Percentiles rank a stretch among this genome's conserved stretches.
Evolutionary conservation across 1,140 invertebrate species (phyloP).

Genomic region (Drosophila dunni): DNA sequence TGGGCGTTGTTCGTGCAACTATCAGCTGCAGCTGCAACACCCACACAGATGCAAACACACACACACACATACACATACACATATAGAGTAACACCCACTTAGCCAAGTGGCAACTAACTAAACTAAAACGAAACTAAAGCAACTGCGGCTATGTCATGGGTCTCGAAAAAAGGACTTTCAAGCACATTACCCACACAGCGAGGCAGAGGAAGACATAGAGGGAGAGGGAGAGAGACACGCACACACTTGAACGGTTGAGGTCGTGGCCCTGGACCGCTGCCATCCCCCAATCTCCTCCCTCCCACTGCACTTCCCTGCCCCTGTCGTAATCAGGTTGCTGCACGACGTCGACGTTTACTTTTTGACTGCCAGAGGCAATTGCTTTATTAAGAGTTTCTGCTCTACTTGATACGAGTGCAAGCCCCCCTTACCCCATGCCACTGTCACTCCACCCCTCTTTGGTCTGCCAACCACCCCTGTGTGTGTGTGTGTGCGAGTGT

Average conservation of each 20-base stretch:
- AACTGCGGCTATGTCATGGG: slow-evolving; percentile 37
- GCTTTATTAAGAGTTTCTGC: slow-evolving; percentile 85
- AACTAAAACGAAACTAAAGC: slow-evolving; percentile 20
- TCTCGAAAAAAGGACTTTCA: slow-evolving; percentile 41
- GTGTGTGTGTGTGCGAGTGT: slow-evolving; percentile 29
- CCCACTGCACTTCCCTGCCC: neutral
- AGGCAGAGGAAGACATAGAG: slow-evolving; percentile 2
- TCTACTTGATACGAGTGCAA: slow-evolving; percentile 78
- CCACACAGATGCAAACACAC: neutral
- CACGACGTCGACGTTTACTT: slow-evolving; percentile 82
- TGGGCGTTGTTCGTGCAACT: slow-evolving; percentile 39
- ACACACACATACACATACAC: slow-evolving; percentile 7
- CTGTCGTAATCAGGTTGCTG: slow-evolving; percentile 76
- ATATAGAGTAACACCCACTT: neutral
- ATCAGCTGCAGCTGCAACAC: slow-evolving; percentile 54
- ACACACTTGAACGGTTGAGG: slow-evolving; percentile 37
- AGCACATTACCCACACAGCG: slow-evolving; percentile 8
- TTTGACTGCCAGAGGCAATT: slow-evolving; percentile 84
- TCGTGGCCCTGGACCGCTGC: slow-evolving; percentile 58
- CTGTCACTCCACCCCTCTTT: neutral
- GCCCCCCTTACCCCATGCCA: neutral
- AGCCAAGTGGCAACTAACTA: slow-evolving; percentile 7
- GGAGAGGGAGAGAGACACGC: slow-evolving; percentile 16
- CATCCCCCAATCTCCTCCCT: neutral
- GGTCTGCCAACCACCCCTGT: neutral